Conservation (phyloP, 1,140 invertebrate species). For the Tetragonula clypearis region DNA sequence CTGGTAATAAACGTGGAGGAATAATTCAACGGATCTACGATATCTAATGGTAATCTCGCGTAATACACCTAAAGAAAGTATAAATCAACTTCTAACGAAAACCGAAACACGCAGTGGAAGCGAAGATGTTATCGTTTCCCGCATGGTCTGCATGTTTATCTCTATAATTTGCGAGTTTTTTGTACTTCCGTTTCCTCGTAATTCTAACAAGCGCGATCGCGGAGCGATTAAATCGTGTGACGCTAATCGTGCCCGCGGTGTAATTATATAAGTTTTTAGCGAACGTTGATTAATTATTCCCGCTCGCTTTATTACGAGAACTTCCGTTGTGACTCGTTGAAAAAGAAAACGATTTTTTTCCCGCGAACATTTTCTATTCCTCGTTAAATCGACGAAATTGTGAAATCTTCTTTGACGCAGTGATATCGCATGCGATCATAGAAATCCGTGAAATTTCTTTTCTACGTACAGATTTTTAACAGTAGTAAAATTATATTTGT, state of each 20-base stretch:
- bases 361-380: not conserved
- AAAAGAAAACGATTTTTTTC: not conserved
- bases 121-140: not conserved
- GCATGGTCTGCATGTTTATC: not conserved
- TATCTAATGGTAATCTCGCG: conserved; percentile 8
- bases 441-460: not conserved
- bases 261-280: conserved; percentile 39
- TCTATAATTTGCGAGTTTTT: conserved; percentile 27
- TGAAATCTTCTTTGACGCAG: not conserved
- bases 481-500: too few species aligned
- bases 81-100: not conserved
- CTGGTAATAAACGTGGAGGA: not conserved
- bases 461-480: too few species aligned
- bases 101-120: not conserved
- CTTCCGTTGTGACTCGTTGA: not conserved
- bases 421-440: not conserved
- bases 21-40: not conserved
- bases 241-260: conserved; percentile 5
- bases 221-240: conserved; percentile 35
- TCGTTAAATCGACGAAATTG: not conserved
- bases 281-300: conserved; percentile 36
- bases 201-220: conserved; percentile 26
- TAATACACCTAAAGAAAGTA: conserved; percentile 1
- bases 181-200: conserved; percentile 34
- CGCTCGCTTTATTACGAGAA: not conserved